Percentiles rank a stretch among this genome's conserved stretches.
Conservation (phyloP, 2,113 vertebrate genomes). For the Anguilla japonica region DNA sequence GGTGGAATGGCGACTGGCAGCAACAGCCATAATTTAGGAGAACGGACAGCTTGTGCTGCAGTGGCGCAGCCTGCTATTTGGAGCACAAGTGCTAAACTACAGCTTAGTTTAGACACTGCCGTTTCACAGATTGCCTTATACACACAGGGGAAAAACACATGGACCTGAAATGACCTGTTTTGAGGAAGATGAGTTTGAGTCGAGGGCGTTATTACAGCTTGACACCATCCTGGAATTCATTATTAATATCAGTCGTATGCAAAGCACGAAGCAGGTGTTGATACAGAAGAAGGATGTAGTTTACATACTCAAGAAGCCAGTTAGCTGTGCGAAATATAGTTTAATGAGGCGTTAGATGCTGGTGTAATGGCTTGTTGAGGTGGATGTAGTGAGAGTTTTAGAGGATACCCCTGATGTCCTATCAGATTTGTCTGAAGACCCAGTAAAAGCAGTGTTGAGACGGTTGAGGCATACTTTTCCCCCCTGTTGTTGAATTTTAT, state of each 20-base stretch:
- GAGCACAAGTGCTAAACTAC: not conserved
- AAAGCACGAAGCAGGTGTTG: not conserved
- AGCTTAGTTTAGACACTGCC: not conserved
- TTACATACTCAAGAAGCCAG: not conserved
- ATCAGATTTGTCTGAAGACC: not conserved
- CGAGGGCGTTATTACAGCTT: not conserved
- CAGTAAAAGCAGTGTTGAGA: not conserved
- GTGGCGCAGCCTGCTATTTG: not conserved
- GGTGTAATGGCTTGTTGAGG: not conserved
- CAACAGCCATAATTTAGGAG: constrained; percentile 17
- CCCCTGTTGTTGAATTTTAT: no score
- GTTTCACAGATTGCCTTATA: not conserved
- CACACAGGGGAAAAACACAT: not conserved
- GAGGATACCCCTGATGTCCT: not conserved
- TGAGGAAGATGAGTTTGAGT: not conserved
- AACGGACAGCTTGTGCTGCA: not conserved
- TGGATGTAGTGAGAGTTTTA: not conserved
- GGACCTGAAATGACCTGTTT: not conserved
- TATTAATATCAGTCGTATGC: not conserved
- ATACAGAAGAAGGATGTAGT: not conserved
- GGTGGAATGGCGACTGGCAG: not conserved
- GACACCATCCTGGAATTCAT: not conserved
- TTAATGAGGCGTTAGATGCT: not conserved
- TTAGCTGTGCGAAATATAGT: not conserved
- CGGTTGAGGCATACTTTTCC: not conserved